Percentiles rank a stretch among this genome's conserved stretches.
Conservation (phyloP, 2,797 vertebrate genomes). For the Prunella strophiata region DNA sequence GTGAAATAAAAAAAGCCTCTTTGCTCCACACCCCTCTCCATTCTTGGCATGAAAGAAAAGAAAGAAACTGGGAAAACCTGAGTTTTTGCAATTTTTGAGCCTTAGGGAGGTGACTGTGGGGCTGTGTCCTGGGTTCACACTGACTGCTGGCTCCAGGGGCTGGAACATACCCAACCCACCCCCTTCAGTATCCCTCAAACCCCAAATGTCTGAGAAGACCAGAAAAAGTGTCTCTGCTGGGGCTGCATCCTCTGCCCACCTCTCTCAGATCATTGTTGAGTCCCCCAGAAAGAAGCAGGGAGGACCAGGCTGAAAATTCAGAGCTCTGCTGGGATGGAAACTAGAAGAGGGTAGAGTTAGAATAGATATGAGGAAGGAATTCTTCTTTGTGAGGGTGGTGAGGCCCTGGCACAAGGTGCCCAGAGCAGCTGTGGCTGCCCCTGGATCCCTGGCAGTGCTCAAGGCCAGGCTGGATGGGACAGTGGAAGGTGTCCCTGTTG, state of each 20-base stretch:
- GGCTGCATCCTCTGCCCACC: neutral
- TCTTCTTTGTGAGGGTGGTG: rapidly evolving
- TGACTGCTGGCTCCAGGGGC: rapidly evolving
- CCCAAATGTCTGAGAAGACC: neutral
- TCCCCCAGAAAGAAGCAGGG: neutral
- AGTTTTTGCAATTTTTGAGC: neutral
- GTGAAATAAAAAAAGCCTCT: neutral
- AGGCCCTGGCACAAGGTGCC: neutral
- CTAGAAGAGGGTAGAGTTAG: neutral
- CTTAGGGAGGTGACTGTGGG: neutral
- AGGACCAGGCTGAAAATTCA: neutral
- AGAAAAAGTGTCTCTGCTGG: neutral
- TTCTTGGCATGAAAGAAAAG: neutral
- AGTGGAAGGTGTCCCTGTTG: neutral
- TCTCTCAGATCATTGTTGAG: rapidly evolving
- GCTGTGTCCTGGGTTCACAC: neutral
- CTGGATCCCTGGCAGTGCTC: neutral
- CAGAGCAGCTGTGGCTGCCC: neutral
- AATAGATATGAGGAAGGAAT: neutral
- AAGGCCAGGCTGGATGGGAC: neutral
- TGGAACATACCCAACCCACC: neutral
- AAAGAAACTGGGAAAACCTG: neutral
- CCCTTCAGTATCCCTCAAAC: neutral
- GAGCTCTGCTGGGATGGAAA: neutral
- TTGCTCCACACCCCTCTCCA: neutral